A percentile compares a stretch with the other conserved stretches of the same genome.
Evolutionary conservation across 2,113 vertebrate species (phyloP).

Genomic region (Pseudopodoces humilis): DNA sequence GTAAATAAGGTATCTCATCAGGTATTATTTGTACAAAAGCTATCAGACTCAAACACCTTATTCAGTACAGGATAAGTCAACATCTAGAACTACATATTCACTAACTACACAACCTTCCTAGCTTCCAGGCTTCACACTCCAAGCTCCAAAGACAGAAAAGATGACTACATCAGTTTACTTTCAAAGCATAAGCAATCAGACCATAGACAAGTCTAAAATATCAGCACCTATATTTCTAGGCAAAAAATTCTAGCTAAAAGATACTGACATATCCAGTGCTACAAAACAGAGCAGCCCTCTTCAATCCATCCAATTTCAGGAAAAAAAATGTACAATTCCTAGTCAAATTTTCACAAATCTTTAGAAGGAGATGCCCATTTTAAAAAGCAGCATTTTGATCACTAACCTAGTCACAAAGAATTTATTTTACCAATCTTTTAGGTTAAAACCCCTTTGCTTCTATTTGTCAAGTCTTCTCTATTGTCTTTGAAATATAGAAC

Average conservation of each 20-base stretch:
- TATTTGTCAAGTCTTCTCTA: neutral
- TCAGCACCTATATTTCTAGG: neutral
- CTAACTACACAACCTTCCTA: neutral
- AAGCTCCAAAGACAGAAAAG: neutral
- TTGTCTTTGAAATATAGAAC: neutral
- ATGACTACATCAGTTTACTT: neutral
- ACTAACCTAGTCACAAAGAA: neutral
- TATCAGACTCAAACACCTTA: neutral
- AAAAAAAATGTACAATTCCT: fast-evolving
- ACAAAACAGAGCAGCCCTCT: neutral
- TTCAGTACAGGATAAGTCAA: neutral
- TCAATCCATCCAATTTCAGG: neutral
- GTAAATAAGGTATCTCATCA: neutral
- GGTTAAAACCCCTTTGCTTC: neutral
- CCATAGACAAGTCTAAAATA: neutral
- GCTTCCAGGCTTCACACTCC: neutral
- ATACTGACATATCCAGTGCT: neutral
- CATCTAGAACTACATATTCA: neutral
- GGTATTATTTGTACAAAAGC: neutral
- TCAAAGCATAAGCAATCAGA: neutral
- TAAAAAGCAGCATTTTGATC: neutral
- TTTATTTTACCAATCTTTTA: neutral
- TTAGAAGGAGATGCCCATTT: neutral
- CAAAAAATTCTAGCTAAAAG: neutral
- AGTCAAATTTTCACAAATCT: neutral